These are phyloP conservation scores for Tretioscincus oriximinensis DNA, from an alignment of 2,113 vertebrate species.

Conservation along the genomic window DNA sequence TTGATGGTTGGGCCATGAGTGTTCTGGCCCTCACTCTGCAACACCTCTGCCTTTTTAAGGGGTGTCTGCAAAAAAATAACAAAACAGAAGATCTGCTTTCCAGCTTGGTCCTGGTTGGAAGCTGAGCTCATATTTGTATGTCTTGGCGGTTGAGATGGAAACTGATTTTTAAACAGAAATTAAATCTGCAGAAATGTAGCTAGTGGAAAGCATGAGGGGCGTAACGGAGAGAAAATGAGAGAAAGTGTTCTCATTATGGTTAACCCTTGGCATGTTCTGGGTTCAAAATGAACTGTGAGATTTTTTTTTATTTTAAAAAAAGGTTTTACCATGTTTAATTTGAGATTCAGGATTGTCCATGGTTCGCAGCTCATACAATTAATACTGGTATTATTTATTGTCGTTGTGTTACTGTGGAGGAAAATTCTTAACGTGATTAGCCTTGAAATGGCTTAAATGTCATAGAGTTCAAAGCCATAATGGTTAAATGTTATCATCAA, in stretches of 20 bases:
- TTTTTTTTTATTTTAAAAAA: conserved; percentile 51
- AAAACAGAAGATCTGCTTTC: conserved; percentile 52
- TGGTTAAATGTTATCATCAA: neutral
- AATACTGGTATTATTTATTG: conserved; percentile 61
- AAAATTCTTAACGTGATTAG: conserved; percentile 56
- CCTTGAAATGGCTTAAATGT: conserved; percentile 23
- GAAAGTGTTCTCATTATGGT: conserved; percentile 78
- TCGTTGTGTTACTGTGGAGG: conserved; percentile 57
- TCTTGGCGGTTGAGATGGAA: conserved; percentile 73
- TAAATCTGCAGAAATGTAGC: conserved; percentile 58
- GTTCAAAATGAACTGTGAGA: conserved; percentile 53
- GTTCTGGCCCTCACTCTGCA: conserved; percentile 7
- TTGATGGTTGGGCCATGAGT: neutral
- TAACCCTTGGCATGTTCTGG: conserved; percentile 65
- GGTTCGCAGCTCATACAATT: conserved; percentile 48
- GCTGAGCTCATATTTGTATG: conserved; percentile 69
- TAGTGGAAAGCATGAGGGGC: conserved; percentile 38
- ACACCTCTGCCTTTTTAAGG: conserved; percentile 5
- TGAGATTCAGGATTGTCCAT: conserved; percentile 32
- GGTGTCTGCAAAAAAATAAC: conserved; percentile 15
- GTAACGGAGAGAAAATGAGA: conserved; percentile 66
- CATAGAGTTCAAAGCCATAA: conserved; percentile 10
- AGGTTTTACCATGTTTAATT: conserved; percentile 52
- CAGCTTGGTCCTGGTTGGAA: conserved; percentile 64
- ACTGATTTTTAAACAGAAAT: conserved; percentile 68